A percentile compares a stretch with the other conserved stretches of the same genome.
These are phyloP conservation scores for Ectobius pallidus DNA, from an alignment of 2,888 invertebrate genomes.

Conservation along the genomic window DNA sequence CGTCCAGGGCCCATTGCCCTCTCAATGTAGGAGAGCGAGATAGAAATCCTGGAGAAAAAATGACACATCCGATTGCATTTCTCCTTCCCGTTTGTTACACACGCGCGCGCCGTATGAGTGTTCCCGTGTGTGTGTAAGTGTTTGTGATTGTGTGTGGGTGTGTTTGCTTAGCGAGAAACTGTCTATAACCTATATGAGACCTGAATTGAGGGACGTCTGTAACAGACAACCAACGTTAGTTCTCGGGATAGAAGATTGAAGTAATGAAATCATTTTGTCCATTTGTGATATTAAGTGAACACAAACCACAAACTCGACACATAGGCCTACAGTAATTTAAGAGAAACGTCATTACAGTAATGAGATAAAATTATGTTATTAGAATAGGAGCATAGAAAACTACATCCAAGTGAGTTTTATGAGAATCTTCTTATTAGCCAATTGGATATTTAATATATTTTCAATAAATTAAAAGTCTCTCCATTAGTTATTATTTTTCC, in stretches of 20 bases:
- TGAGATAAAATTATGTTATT: too few species aligned
- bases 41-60: neutral
- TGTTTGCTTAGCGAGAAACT: too few species aligned
- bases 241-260: neutral
- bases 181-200: neutral
- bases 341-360: too few species aligned
- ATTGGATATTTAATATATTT: too few species aligned
- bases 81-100: neutral
- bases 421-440: too few species aligned
- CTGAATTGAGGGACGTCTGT: neutral
- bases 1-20: neutral
- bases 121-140: too few species aligned
- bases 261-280: neutral
- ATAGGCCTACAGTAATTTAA: too few species aligned
- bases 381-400: too few species aligned
- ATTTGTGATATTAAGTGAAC: neutral
- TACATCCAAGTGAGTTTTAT: too few species aligned
- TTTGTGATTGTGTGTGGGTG: too few species aligned
- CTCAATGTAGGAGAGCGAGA: neutral
- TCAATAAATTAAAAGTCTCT: too few species aligned
- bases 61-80: constrained; percentile 15
- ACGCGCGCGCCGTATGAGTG: neutral
- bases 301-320: neutral
- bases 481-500: too few species aligned
- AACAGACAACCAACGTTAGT: neutral